Evolutionary conservation across 2,113 vertebrate genomes (phyloP), one percentile per base, ranked within the genome.

Genomic region (Ceyx melanurus): DNA sequence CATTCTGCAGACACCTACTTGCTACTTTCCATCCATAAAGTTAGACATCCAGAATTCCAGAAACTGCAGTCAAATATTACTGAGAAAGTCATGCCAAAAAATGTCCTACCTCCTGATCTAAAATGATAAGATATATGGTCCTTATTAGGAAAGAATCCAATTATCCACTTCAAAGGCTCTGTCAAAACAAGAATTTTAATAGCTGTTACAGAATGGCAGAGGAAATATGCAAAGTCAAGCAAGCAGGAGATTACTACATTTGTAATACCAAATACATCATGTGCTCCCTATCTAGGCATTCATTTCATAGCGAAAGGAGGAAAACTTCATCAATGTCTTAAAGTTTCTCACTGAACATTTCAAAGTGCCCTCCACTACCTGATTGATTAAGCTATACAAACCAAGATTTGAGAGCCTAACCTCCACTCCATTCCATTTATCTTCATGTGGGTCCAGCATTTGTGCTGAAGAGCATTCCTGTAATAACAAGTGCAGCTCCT

Each of bases 101-200:
- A 74, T 40, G 16, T 60, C 67, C 60, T 74, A 18, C 48, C 29
- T 87, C 79, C 74, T 76, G 71, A 91, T 70, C 66, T 75, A 78
- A 82, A 87, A 70, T 61, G 22, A 11, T 70, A 89, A 84, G 58
- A 89, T 92, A 51, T 22, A 20, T 56, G 35, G 48, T 74, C 51
- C 64, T 89, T 51, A 76, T 93, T 93, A 93, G 56, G 75, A 95
- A 74, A 94, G 37, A 66, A 93, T 95, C 60, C 42, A 40, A 82
- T 91, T 94, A 87, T 48, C 33, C 56, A 50, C 82, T 92, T 95
- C 82, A 82, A 95, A 95, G 82, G 14, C 45, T 66, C 79, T 88
- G 73, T 88, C 73, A 90, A 93, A 95, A 82, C 75, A 89, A 80
- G 43, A 77, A 60, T 82, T 95, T 92, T 87, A 91, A 89, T 77